A percentile compares a stretch with the other conserved stretches of the same genome.
Evolutionary conservation across 2,797 vertebrate species (phyloP).

Genomic region (Myripristis jacobus): DNA sequence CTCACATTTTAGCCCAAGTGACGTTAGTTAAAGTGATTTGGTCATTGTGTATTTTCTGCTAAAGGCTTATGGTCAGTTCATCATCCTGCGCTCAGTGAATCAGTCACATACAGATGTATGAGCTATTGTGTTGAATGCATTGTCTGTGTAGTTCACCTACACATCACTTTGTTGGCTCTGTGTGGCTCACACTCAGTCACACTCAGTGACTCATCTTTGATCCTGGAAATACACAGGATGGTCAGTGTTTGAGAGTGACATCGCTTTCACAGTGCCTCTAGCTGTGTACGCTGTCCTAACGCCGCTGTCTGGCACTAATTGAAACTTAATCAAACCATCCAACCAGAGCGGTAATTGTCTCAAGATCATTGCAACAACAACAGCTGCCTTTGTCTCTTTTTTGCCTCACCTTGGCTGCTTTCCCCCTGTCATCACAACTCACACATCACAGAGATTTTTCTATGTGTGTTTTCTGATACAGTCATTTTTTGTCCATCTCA

Average conservation of each 20-base stretch:
- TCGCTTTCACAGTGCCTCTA: constrained; percentile 32
- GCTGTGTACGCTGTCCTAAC: neutral
- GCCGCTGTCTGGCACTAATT: constrained; percentile 1
- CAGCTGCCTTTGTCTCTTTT: constrained; percentile 11
- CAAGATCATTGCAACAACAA: constrained; percentile 14
- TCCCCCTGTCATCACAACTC: constrained; percentile 2
- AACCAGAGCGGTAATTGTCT: constrained; percentile 1
- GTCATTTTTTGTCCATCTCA: constrained; percentile 40
- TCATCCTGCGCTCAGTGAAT: constrained; percentile 48
- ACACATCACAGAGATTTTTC: constrained; percentile 18
- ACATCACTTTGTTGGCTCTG: constrained; percentile 38
- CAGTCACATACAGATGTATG: constrained; percentile 25
- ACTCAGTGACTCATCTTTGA: constrained; percentile 46
- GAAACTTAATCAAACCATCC: neutral
- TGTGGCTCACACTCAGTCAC: constrained; percentile 27
- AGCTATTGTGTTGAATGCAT: constrained; percentile 26
- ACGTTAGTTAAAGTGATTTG: no score
- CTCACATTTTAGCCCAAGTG: constrained; percentile 11
- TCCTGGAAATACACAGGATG: constrained; percentile 9
- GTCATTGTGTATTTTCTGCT: neutral
- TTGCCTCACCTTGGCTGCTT: constrained; percentile 23
- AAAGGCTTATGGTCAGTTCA: constrained; percentile 35
- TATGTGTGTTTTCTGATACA: constrained; percentile 19
- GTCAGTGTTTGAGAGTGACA: constrained; percentile 50
- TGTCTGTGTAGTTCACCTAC: constrained; percentile 35